These are phyloP conservation scores for Leptatherina wallacei DNA, from an alignment of 2,797 vertebrate genomes.

Conservation along the genomic window DNA sequence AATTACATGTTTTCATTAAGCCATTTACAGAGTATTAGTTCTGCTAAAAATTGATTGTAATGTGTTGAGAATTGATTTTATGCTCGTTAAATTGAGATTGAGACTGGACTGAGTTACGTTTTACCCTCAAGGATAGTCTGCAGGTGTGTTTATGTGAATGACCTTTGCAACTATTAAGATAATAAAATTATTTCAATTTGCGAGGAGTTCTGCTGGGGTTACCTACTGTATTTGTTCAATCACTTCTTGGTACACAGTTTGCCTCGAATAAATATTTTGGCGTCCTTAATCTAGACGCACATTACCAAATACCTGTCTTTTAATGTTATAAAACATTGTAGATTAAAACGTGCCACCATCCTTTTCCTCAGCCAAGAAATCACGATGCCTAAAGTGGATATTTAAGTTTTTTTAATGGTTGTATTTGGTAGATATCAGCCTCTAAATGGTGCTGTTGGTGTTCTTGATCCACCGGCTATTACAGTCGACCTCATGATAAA, in stretches of 20 bases:
- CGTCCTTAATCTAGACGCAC: not conserved
- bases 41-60: constrained; percentile 21
- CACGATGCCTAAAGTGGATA: too few species aligned
- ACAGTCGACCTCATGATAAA: too few species aligned
- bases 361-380: too few species aligned
- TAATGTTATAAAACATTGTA: not conserved
- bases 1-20: constrained; percentile 37
- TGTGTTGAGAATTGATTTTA: constrained; percentile 39
- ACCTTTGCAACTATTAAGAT: not conserved
- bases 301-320: not conserved
- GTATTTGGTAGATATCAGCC: too few species aligned
- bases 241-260: not conserved
- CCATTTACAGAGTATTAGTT: constrained; percentile 15
- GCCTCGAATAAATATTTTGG: too few species aligned
- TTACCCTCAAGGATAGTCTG: constrained; percentile 1
- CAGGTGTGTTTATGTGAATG: not conserved
- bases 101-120: constrained; percentile 18
- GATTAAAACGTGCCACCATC: too few species aligned
- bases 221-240: not conserved
- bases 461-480: too few species aligned
- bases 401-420: too few species aligned
- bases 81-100: constrained; percentile 3
- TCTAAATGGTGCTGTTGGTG: too few species aligned
- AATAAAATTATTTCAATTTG: too few species aligned
- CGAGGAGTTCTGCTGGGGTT: too few species aligned